Conservation (phyloP, 2,113 vertebrate species). For the Myrmecophaga tridactyla region DNA sequence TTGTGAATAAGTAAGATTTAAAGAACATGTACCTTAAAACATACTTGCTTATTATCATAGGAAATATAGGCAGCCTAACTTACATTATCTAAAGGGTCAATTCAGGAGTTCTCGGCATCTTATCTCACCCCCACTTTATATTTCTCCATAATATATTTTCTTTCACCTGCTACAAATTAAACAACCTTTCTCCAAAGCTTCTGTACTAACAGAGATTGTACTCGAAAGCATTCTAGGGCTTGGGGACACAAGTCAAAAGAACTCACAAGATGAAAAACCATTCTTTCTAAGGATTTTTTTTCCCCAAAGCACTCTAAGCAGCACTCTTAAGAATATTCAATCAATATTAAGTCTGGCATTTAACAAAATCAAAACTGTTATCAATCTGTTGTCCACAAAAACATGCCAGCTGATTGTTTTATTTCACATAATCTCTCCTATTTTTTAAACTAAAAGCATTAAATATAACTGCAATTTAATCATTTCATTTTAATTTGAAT, state of each 20-base stretch:
- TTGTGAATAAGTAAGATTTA: not conserved
- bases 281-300: not conserved
- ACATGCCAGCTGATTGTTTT: not conserved
- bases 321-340: not conserved
- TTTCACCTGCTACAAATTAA: not conserved
- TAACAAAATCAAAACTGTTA: not conserved
- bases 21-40: not conserved
- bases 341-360: not conserved
- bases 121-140: not conserved
- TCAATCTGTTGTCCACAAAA: slow-evolving; percentile 53
- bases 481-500: slow-evolving; percentile 75
- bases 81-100: not conserved
- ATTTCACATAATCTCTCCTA: slow-evolving; percentile 46
- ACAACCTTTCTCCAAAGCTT: not conserved
- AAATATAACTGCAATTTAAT: slow-evolving; percentile 69
- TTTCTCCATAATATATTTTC: not conserved
- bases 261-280: not conserved
- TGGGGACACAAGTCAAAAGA: not conserved
- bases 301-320: not conserved
- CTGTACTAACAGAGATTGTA: not conserved
- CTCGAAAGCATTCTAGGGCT: rapidly evolving
- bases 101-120: not conserved
- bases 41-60: not conserved
- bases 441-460: slow-evolving; percentile 68
- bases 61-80: not conserved